Conservation (phyloP, 2,113 vertebrate species). For the Osmerus eperlanus region DNA sequence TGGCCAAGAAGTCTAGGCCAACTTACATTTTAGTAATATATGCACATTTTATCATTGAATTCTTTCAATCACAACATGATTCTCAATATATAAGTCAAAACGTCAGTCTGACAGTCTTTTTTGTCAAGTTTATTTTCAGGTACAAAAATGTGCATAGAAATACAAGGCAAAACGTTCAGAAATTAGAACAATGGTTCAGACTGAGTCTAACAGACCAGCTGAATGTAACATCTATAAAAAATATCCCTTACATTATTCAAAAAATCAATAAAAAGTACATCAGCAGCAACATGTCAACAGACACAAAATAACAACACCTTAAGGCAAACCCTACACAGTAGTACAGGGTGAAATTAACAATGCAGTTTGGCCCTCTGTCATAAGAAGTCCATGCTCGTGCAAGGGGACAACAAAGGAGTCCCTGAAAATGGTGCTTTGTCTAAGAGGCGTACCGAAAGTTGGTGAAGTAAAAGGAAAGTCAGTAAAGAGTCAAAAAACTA, state of each 20-base stretch:
- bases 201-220: conserved; percentile 7
- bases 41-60: conserved; percentile 19
- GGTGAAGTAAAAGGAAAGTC: conserved; percentile 4
- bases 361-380: neutral
- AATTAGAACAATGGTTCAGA: neutral
- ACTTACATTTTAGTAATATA: conserved; percentile 9
- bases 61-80: conserved; percentile 13
- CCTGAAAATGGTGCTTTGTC: conserved; percentile 28
- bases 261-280: neutral
- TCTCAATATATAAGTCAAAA: conserved; percentile 39
- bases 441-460: conserved; percentile 45
- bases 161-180: conserved; percentile 1
- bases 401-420: conserved; percentile 38
- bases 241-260: conserved; percentile 27
- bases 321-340: too few relatives aligned
- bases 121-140: conserved; percentile 10
- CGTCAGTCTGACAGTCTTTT: neutral
- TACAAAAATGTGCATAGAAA: conserved; percentile 1
- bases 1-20: neutral
- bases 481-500: conserved; percentile 21
- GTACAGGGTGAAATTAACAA: neutral
- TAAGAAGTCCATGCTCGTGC: conserved; percentile 27
- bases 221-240: conserved; percentile 39
- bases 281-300: neutral
- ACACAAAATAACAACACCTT: neutral